These are phyloP conservation scores for Hypanus sabinus DNA, from an alignment of 2,113 vertebrate species.

Conservation along the genomic window DNA sequence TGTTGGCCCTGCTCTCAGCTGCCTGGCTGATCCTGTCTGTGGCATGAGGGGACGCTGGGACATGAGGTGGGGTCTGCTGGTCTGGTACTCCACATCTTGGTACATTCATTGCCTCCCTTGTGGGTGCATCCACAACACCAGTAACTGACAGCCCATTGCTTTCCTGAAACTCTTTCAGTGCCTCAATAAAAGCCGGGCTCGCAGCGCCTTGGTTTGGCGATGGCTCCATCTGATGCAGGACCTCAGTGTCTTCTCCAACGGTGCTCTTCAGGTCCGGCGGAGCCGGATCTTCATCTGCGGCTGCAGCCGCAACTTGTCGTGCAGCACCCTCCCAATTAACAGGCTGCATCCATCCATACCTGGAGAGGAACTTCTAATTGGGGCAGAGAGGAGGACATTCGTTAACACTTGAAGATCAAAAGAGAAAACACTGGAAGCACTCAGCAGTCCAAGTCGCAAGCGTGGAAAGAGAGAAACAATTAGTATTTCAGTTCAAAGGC, in stretches of 20 bases:
- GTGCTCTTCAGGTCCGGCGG: background rate
- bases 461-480: no score
- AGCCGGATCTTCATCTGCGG: background rate
- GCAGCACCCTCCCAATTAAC: background rate
- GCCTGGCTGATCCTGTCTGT: background rate
- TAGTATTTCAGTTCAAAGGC: no score
- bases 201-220: no score
- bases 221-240: background rate
- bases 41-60: background rate
- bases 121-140: background rate
- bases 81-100: constrained; percentile 12
- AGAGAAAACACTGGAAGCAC: no score
- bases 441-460: no score
- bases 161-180: background rate
- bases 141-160: background rate
- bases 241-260: background rate
- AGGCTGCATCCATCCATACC: background rate
- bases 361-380: background rate
- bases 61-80: background rate
- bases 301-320: background rate
- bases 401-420: background rate
- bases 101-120: background rate
- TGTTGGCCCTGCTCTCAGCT: background rate
- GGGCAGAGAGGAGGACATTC: background rate
- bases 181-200: background rate